Conservation (phyloP, 2,888 invertebrate species). For the Clostera curtula region DNA sequence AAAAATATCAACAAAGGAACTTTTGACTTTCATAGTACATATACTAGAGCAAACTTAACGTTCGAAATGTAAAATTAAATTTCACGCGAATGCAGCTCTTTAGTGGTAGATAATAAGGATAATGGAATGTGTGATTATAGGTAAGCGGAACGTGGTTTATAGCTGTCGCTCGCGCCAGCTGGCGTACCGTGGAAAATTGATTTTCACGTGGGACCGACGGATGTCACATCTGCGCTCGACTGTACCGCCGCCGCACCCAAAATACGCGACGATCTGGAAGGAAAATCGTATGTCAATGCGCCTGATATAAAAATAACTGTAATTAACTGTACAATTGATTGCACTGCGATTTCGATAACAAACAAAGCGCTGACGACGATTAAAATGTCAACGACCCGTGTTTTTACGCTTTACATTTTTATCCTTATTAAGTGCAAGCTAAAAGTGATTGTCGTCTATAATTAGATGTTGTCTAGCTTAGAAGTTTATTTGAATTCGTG, state of each 20-base stretch:
- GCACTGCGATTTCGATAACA: neutral
- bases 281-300: constrained; percentile 31
- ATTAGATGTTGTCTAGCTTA: constrained; percentile 9
- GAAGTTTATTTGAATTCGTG: constrained; percentile 19
- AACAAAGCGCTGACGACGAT: no score
- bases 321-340: neutral
- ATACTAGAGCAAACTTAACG: constrained; percentile 32
- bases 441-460: constrained; percentile 7
- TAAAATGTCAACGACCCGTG: no score
- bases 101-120: constrained; percentile 19
- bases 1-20: constrained; percentile 74
- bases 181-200: constrained; percentile 73
- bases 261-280: constrained; percentile 47
- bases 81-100: constrained; percentile 26
- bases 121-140: constrained; percentile 5
- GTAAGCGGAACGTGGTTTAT: constrained; percentile 30
- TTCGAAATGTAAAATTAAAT: constrained; percentile 10
- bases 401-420: no score
- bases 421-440: constrained; percentile 3
- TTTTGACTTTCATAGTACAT: constrained; percentile 72
- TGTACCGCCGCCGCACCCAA: constrained; percentile 50
- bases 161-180: constrained; percentile 69
- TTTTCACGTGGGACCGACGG: constrained; percentile 72
- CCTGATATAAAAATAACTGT: neutral
- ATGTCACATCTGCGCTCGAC: constrained; percentile 68